Conservation (phyloP, 2,888 invertebrate genomes). For the Siphonodentalium dalli region DNA sequence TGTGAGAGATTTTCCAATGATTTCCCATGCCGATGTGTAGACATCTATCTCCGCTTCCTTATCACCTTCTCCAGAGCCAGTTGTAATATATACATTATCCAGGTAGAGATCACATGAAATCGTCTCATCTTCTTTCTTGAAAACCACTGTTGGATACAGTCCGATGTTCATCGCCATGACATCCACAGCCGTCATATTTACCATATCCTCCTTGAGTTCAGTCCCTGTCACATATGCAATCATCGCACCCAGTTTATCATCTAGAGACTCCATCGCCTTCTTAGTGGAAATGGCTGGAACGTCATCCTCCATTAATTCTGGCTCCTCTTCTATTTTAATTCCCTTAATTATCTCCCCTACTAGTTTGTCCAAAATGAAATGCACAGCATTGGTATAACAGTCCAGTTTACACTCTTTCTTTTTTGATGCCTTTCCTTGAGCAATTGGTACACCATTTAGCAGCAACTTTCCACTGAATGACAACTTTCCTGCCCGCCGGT, state of each 20-base stretch:
- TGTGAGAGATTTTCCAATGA: no score
- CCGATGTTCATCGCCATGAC: slow-evolving; percentile 32
- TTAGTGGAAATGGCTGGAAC: slow-evolving; percentile 3
- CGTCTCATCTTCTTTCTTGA: slow-evolving; percentile 17
- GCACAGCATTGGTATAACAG: slow-evolving; percentile 32
- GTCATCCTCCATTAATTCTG: not conserved
- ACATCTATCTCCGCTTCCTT: no score
- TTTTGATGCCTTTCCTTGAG: slow-evolving; percentile 30
- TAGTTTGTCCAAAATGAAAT: slow-evolving; percentile 25
- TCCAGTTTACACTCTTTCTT: slow-evolving; percentile 34
- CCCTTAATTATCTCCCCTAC: slow-evolving; percentile 28
- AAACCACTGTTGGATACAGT: slow-evolving; percentile 37
- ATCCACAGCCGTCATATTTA: slow-evolving; percentile 38
- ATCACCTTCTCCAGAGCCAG: no score
- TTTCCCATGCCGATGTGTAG: no score
- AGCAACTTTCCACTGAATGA: slow-evolving; percentile 35
- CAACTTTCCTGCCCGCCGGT: slow-evolving; percentile 26
- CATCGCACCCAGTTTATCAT: slow-evolving; percentile 31
- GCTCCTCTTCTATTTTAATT: slow-evolving; percentile 15
- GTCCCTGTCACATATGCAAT: slow-evolving; percentile 29
- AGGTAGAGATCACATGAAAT: slow-evolving; percentile 39
- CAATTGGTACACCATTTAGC: slow-evolving; percentile 35
- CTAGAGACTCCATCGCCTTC: slow-evolving; percentile 11
- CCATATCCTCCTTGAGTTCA: slow-evolving; percentile 25
- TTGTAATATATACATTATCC: no score